Percentiles rank a stretch among this genome's conserved stretches.
Conservation (phyloP, 2,797 vertebrate species). For the Enteromius paludinosus region DNA sequence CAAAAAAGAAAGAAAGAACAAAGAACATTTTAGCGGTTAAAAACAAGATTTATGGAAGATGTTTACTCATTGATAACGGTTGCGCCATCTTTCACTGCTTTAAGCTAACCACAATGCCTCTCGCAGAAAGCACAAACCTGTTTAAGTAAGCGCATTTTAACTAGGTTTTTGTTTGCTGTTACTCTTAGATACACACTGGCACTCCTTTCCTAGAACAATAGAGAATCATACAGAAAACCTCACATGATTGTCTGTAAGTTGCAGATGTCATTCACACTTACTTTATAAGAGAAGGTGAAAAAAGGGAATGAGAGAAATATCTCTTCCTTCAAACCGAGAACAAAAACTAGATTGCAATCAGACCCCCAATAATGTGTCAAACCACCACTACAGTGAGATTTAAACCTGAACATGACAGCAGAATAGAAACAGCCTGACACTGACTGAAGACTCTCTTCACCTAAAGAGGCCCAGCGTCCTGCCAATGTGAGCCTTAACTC, state of each 20-base stretch:
- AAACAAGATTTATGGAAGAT: conserved; percentile 25
- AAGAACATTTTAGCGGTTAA: conserved; percentile 37
- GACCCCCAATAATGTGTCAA: conserved; percentile 77
- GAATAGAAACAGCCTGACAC: conserved; percentile 80
- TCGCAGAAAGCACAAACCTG: conserved; percentile 38
- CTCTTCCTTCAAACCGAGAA: conserved; percentile 62
- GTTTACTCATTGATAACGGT: conserved; percentile 25
- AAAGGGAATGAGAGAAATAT: conserved; percentile 56
- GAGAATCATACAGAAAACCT: conserved; percentile 44
- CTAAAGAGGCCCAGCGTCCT: conserved; percentile 74
- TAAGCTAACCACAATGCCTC: conserved; percentile 24
- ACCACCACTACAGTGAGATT: conserved; percentile 73
- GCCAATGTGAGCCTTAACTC: conserved; percentile 75
- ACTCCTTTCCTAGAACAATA: conserved; percentile 68
- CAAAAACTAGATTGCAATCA: conserved; percentile 77
- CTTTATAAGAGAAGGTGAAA: conserved; percentile 64
- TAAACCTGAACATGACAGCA: conserved; percentile 83
- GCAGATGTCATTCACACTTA: conserved; percentile 68
- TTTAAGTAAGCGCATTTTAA: conserved; percentile 22
- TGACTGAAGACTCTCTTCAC: conserved; percentile 81
- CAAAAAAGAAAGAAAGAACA: conserved; percentile 50
- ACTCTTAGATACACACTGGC: conserved; percentile 71
- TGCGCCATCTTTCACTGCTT: conserved; percentile 23
- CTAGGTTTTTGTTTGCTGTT: conserved; percentile 35
- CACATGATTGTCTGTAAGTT: conserved; percentile 64